Percentiles rank a stretch among this genome's conserved stretches.
phyloP scores from a whole-genome alignment of 2,888 invertebrate species.

The Chironomus riparius region DNA sequence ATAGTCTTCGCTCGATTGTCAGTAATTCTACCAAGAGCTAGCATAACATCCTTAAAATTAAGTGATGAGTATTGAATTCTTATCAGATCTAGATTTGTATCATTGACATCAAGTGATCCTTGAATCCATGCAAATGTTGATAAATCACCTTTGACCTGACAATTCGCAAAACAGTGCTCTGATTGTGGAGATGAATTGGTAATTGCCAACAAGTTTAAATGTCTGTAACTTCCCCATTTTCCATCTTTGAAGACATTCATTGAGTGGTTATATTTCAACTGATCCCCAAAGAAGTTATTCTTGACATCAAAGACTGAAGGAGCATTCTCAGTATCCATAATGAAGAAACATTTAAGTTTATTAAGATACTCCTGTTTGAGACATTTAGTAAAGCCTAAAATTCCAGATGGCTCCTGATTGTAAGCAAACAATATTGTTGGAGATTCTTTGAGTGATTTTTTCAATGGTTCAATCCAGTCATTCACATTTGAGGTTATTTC shows the following conservation, averaged over 20 bases:
- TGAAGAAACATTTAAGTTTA: constrained; percentile 50
- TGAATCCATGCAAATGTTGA: constrained; percentile 79
- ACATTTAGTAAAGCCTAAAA: constrained; percentile 81
- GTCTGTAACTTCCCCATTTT: constrained; percentile 71
- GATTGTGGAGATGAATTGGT: constrained; percentile 39
- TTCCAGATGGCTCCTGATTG: constrained; percentile 61
- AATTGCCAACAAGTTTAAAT: constrained; percentile 51
- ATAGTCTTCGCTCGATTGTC: constrained; percentile 59
- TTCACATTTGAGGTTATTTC: constrained; percentile 35
- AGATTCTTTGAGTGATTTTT: constrained; percentile 32
- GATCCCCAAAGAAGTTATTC: constrained; percentile 54
- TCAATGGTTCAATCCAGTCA: constrained; percentile 37
- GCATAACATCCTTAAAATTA: constrained; percentile 93
- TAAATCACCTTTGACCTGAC: constrained; percentile 74
- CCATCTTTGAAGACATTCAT: constrained; percentile 55
- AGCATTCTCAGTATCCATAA: constrained; percentile 54
- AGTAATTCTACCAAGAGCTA: constrained; percentile 61
- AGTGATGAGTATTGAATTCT: constrained; percentile 66
- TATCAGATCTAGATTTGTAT: constrained; percentile 33
- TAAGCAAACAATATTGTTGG: constrained; percentile 55
- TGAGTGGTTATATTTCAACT: constrained; percentile 62
- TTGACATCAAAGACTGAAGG: constrained; percentile 53
- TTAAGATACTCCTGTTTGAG: constrained; percentile 71
- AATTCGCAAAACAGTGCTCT: constrained; percentile 69
- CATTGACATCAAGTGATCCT: constrained; percentile 45